A percentile compares a stretch with the other conserved stretches of the same genome.
These are phyloP conservation scores for Platycercus adscitus DNA, from an alignment of 2,113 vertebrate genomes.

Conservation along the genomic window DNA sequence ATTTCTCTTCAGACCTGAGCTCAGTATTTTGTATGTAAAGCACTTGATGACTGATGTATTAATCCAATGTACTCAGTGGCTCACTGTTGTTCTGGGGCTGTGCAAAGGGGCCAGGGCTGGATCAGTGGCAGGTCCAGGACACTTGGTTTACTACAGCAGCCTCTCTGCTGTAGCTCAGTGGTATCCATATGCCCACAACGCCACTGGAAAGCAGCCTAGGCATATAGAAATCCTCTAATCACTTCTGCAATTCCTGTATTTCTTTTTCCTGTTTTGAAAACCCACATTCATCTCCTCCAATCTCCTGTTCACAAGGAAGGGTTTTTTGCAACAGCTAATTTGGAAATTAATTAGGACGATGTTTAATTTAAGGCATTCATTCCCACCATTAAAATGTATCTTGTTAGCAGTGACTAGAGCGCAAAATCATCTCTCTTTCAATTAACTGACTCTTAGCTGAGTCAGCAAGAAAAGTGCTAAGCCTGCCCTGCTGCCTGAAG, in stretches of 20 bases:
- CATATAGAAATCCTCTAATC: neutral
- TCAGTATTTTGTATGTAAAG: neutral
- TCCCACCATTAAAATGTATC: neutral
- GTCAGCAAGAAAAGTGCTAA: neutral
- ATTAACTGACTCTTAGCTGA: neutral
- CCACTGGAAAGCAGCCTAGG: neutral
- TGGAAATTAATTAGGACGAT: neutral
- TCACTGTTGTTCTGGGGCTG: fast-evolving
- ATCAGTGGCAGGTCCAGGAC: neutral
- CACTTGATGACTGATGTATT: neutral
- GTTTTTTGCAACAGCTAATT: neutral
- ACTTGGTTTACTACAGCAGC: neutral
- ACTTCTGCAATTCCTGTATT: neutral
- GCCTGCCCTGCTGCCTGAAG: neutral
- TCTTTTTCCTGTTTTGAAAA: neutral
- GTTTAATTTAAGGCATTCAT: neutral
- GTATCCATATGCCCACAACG: fast-evolving
- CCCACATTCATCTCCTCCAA: neutral
- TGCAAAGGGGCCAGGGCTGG: neutral
- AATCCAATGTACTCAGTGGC: neutral
- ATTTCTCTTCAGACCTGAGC: neutral
- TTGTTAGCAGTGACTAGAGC: neutral
- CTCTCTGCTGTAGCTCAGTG: fast-evolving
- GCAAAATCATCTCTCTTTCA: neutral
- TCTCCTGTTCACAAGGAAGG: neutral